Percentiles rank a stretch among this genome's conserved stretches.
Evolutionary conservation across 1,140 invertebrate genomes (phyloP).

Genomic region (Drosophila sproati): DNA sequence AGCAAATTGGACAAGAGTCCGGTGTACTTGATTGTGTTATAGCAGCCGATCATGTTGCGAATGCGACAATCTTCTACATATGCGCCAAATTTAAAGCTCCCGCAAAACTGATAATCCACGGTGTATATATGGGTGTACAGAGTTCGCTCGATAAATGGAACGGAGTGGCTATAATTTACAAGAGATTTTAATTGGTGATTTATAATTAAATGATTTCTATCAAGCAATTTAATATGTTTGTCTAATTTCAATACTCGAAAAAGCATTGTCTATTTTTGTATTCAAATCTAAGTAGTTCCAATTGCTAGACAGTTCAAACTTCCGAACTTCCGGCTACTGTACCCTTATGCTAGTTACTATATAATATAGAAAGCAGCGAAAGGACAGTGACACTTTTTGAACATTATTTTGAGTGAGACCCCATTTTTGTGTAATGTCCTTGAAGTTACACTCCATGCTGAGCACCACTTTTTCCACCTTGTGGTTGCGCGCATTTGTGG

Average conservation of each 20-base stretch:
- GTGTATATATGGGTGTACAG: background rate
- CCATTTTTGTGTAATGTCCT: slow-evolving; percentile 83
- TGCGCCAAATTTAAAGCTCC: slow-evolving; percentile 56
- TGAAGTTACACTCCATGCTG: slow-evolving; percentile 69
- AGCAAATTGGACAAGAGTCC: slow-evolving; percentile 73
- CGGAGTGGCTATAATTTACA: no score
- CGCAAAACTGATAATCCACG: slow-evolving; percentile 38
- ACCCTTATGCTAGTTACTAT: no score
- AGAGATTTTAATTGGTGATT: no score
- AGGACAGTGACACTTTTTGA: slow-evolving; percentile 25
- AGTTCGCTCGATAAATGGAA: background rate
- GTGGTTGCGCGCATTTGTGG: slow-evolving; percentile 57
- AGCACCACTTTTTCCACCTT: slow-evolving; percentile 76
- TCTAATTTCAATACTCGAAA: no score
- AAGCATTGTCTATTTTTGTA: no score
- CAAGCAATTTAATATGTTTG: no score
- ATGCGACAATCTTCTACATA: slow-evolving; percentile 44
- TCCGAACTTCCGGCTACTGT: no score
- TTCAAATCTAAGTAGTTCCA: no score
- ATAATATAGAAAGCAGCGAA: slow-evolving; percentile 6
- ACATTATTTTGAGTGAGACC: slow-evolving; percentile 52
- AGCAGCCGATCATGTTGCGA: slow-evolving; percentile 71
- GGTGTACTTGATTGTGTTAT: slow-evolving; percentile 71
- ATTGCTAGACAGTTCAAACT: no score
- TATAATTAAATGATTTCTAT: no score